phyloP scores from a whole-genome alignment of 2,113 vertebrate species.

The Poeciliopsis retropinna region DNA sequence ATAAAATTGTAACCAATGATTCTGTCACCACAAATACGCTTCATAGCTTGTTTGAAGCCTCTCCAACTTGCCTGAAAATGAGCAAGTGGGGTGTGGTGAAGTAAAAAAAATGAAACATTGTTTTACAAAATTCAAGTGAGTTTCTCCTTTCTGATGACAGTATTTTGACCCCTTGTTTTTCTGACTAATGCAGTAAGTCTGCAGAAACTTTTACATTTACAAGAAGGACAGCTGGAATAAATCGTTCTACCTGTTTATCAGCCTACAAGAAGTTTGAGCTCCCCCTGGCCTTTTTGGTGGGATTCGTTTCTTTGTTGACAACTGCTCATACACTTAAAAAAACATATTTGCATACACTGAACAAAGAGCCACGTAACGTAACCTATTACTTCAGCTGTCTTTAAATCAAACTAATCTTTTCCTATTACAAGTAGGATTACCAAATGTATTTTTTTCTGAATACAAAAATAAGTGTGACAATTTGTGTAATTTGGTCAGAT shows the following conservation, averaged over 20 bases:
- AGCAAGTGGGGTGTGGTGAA: too few species aligned
- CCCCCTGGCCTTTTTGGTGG: neutral
- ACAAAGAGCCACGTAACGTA: neutral
- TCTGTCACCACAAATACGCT: neutral
- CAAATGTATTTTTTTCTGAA: neutral
- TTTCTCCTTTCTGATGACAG: too few species aligned
- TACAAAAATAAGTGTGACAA: neutral
- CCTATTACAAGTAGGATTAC: neutral
- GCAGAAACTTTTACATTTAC: too few species aligned
- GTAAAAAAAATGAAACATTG: too few species aligned
- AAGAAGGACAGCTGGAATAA: too few species aligned
- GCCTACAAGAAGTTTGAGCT: neutral
- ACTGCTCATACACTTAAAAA: too few species aligned
- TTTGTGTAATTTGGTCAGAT: neutral
- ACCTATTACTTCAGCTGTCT: neutral
- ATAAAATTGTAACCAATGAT: neutral
- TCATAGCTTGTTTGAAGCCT: neutral
- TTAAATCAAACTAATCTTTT: neutral
- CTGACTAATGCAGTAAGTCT: too few species aligned
- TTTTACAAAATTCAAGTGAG: too few species aligned
- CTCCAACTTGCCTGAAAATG: neutral
- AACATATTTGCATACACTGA: neutral
- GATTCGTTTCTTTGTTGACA: too few species aligned
- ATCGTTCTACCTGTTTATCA: neutral
- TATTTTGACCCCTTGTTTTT: too few species aligned